Evolutionary conservation across 2,113 vertebrate species (phyloP), one percentile per base, ranked within the genome.

Genomic region (Stigmatopora argus): DNA sequence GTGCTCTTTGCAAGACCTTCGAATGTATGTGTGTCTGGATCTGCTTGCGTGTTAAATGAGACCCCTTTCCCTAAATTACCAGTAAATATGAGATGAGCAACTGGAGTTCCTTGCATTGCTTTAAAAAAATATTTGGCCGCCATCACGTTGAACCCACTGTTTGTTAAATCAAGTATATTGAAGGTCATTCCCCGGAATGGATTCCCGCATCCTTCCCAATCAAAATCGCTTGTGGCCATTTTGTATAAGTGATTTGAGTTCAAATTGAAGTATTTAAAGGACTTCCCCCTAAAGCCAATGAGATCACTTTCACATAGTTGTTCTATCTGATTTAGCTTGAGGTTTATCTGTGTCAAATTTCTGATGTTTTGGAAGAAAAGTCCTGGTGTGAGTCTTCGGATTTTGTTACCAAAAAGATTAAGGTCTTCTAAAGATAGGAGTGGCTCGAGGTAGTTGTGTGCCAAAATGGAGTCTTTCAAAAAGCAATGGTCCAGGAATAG

Each of bases 1-100:
- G 73, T 49, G 62, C 92, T 97, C 48, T 78, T 66, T 8, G 10
- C 57, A 17, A 98, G 89, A 46, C 90, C 91, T 2, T 81, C 66
- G 59, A 96, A 98, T 0, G 93, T 96, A n/a, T n/a, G 4, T 4
- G 7, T 4, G 67, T 92, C 88, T 34, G 95, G 95, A 62, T 96
- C 90, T 31, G 68, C 87, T 0, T 91, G 0, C 34, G 94, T 96
- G 0, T 69, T 0, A 71, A 83, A 83, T 26, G 91, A 91, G 86
- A 93, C 93, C 2, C 82, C 90, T 0, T 84, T 60, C 0, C 95
- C 95, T 67, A 93, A 84, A 6, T 0, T 0, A 41, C 89, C 90
- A 46, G 0, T 0, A 0, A 92, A 67, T 41, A 74, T 78, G 55
- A 98, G 69, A 35, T 67, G 74, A 34, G 0, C 0, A 0, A 94